phyloP scores from a whole-genome alignment of 2,113 vertebrate species.

The Chamaetylas fuelleborni region DNA sequence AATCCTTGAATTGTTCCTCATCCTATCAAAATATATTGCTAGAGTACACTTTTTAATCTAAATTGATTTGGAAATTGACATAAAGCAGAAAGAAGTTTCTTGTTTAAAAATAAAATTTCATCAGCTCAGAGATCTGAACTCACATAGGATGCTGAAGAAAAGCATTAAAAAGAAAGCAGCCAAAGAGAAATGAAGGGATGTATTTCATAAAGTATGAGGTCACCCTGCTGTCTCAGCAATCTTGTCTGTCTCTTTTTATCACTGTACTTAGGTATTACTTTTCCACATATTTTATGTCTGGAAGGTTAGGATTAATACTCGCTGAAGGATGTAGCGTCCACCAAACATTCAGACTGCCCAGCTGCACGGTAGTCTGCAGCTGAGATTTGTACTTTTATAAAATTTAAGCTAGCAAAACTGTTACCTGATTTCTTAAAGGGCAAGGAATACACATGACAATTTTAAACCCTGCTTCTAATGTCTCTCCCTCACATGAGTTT shows the following conservation, averaged over 20 bases:
- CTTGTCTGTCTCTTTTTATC: conserved; percentile 7
- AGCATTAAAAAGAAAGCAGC: not conserved
- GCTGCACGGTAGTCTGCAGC: not conserved
- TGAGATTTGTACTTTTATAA: not conserved
- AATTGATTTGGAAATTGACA: not conserved
- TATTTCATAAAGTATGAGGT: not conserved
- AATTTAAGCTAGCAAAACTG: not conserved
- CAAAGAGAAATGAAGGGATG: not conserved
- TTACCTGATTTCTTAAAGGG: not conserved
- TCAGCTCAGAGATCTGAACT: not conserved
- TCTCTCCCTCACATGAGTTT: not conserved
- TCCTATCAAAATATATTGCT: not conserved
- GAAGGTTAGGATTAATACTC: not conserved
- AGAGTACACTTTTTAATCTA: not conserved
- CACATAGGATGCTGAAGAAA: not conserved
- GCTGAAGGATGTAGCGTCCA: not conserved
- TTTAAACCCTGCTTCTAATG: not conserved
- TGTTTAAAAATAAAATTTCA: conserved; percentile 2
- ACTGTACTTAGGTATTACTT: conserved; percentile 4
- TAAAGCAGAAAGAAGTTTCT: not conserved
- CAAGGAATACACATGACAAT: not conserved
- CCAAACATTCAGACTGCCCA: not conserved
- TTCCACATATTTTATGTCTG: not conserved
- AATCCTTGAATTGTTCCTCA: not conserved
- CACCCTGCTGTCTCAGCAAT: conserved; percentile 32